Percentiles rank a stretch among this genome's conserved stretches.
Evolutionary conservation across 2,113 vertebrate genomes (phyloP).

Genomic region (Solea solea): DNA sequence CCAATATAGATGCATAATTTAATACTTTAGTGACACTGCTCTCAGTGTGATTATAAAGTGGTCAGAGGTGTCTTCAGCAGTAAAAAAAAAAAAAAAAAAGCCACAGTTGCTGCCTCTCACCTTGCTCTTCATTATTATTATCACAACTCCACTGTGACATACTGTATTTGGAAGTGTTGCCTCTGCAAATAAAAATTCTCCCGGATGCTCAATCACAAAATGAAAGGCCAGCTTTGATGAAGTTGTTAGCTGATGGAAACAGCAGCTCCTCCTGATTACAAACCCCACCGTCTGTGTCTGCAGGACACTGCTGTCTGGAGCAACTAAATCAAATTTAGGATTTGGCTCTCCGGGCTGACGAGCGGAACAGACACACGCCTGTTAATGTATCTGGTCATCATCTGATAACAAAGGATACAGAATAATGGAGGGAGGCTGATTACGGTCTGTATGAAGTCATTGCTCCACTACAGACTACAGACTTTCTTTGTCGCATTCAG

Average conservation of each 20-base stretch:
- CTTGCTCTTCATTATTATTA: neutral
- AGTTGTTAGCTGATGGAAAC: constrained; percentile 39
- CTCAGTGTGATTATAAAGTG: constrained; percentile 8
- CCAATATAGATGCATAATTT: neutral
- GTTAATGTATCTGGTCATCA: constrained; percentile 2
- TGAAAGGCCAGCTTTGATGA: constrained; percentile 52
- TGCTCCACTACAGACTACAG: neutral
- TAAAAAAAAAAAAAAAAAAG: constrained; percentile 3
- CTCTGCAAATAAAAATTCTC: constrained; percentile 30
- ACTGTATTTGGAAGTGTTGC: constrained; percentile 3
- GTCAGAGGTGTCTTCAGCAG: constrained; percentile 2
- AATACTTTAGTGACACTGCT: neutral
- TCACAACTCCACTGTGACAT: neutral
- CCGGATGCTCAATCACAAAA: constrained; percentile 31
- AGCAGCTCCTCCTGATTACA: constrained; percentile 50
- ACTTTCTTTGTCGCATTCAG: too few species aligned
- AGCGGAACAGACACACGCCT: neutral
- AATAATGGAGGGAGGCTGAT: neutral
- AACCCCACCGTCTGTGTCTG: constrained; percentile 18
- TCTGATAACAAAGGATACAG: neutral
- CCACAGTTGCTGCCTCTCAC: neutral
- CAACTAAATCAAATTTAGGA: constrained; percentile 8
- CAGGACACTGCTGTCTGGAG: constrained; percentile 4
- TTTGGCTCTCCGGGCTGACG: neutral
- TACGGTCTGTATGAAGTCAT: constrained; percentile 4